These are phyloP conservation scores for Camponotus floridanus DNA, from an alignment of 1,140 invertebrate genomes.

Conservation along the genomic window DNA sequence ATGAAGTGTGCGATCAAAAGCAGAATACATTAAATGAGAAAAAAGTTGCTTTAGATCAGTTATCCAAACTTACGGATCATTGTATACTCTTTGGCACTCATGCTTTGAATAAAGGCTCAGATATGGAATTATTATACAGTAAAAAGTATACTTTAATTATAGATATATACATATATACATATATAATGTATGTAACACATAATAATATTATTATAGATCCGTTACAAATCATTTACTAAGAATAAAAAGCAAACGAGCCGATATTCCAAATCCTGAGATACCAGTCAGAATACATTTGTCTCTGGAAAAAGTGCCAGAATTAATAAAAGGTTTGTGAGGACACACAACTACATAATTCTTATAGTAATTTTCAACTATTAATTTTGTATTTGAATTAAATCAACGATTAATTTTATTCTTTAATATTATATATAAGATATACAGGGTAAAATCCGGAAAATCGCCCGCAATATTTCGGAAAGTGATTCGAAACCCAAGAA, in stretches of 20 bases:
- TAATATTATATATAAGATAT: not conserved
- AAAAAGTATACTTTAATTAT: constrained; percentile 89
- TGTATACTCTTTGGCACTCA: constrained; percentile 94
- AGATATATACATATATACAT: not conserved
- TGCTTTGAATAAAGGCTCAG: constrained; percentile 92
- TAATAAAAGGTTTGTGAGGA: constrained; percentile 89
- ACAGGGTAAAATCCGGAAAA: too few relatives aligned
- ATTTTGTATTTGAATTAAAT: not conserved
- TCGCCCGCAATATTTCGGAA: too few relatives aligned
- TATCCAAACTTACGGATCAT: constrained; percentile 94
- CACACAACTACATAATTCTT: not conserved
- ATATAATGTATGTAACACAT: not conserved
- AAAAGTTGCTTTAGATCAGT: constrained; percentile 92
- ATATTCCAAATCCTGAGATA: constrained; percentile 94
- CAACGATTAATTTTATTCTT: not conserved
- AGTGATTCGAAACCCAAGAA: too few relatives aligned
- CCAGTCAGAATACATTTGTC: constrained; percentile 92
- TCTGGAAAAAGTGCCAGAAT: constrained; percentile 92
- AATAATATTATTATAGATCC: constrained; percentile 79
- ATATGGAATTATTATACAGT: constrained; percentile 93
- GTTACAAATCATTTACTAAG: constrained; percentile 91
- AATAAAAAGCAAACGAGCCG: constrained; percentile 92
- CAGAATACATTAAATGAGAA: constrained; percentile 94
- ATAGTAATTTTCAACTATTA: not conserved
- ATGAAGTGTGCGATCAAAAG: constrained; percentile 94